A percentile compares a stretch with the other conserved stretches of the same genome.
Conservation (phyloP, 1,140 invertebrate genomes). For the Hermetia illucens region DNA sequence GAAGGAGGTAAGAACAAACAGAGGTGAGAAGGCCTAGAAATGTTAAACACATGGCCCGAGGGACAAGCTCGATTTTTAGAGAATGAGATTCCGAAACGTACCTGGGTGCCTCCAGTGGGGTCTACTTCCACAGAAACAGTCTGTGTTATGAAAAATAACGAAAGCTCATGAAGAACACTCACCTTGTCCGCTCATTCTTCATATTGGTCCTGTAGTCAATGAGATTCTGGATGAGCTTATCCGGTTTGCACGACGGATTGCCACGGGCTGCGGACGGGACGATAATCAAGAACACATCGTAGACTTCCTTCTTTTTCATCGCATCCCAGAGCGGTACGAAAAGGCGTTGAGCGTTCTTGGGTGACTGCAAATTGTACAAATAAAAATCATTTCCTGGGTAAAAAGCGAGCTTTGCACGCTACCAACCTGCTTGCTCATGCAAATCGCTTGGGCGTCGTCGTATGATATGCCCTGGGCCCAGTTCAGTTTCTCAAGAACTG, state of each 20-base stretch:
- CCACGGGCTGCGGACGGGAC: conserved; percentile 19
- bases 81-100: too few relatives aligned
- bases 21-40: too few relatives aligned
- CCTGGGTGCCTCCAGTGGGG: too few relatives aligned
- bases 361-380: conserved; percentile 11
- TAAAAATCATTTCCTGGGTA: too few relatives aligned
- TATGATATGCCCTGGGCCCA: conserved; percentile 14
- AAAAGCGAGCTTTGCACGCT: background rate
- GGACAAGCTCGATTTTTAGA: too few relatives aligned
- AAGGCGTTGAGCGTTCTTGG: conserved; percentile 17
- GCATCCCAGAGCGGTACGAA: conserved; percentile 12
- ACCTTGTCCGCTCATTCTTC: conserved; percentile 20
- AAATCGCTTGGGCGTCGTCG: conserved; percentile 13
- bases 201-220: conserved; percentile 18
- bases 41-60: too few relatives aligned
- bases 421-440: conserved; percentile 8
- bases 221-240: conserved; percentile 10
- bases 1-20: too few relatives aligned
- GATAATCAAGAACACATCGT: conserved; percentile 21
- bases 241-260: conserved; percentile 15
- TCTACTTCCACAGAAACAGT: too few relatives aligned
- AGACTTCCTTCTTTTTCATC: conserved; percentile 10
- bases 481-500: conserved; percentile 9
- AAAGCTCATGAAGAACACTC: too few relatives aligned
- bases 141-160: too few relatives aligned